Evolutionary conservation across 2,113 vertebrate genomes (phyloP), one percentile per base, ranked within the genome.

Genomic region (Clarias gariepinus): DNA sequence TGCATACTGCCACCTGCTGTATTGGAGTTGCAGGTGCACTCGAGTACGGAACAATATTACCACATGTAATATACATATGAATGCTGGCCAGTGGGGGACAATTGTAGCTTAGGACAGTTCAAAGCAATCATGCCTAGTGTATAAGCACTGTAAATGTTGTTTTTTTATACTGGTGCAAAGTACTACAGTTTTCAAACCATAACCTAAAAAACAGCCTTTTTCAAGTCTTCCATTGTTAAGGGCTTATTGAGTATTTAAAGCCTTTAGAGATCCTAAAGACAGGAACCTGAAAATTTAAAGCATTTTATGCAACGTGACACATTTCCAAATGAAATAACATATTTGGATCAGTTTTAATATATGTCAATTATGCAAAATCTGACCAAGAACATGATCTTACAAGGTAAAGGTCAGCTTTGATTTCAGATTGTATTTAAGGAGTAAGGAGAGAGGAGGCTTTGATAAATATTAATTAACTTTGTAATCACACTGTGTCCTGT

Each of bases 401-500:
- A 4, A 23, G 18, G 18, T 73, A 41, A 33, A 73, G 47, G 2
- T 18, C 25, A 55, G 52, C 76, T 55, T 78, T 78, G 52, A 53
- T 78, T 58, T 79, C 18, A 33, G 53, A n/a, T 58, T 23, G 3
- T 58, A 9, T 58, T 58, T 21, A 58, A 21, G 28, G 55, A 58
- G 77, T 30, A 79, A 79, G n/a, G 28, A 47, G 77, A 79, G 77
- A 30, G 21, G 55, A 79, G 16, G 28, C 33, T 58, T 58, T 79
- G n/a, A 19, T 79, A 21, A 58, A 58, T 58, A 58, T 79, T 79
- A 11, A 79, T 58, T 30, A 33, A 79, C 16, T 30, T 58, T 30
- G 77, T 79, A 58, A 33, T 79, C 55, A 79, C 77, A 79, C 18
- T 21, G 28, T 79, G 55, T 30, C 28, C 55, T 79, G n/a, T 79